Conservation (phyloP, 2,113 vertebrate genomes). For the Podiceps cristatus region DNA sequence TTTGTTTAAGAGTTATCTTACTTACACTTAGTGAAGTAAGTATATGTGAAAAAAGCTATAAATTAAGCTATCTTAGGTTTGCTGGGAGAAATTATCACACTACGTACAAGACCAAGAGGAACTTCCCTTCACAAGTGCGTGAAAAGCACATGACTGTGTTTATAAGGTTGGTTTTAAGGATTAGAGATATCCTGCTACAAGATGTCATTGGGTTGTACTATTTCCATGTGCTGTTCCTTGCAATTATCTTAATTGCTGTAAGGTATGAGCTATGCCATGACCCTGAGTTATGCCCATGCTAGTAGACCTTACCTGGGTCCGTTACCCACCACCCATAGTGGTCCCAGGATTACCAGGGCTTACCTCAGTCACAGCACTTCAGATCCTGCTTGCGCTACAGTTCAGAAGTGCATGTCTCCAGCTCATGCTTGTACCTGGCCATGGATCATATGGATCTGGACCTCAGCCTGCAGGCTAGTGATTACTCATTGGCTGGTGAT, state of each 20-base stretch:
- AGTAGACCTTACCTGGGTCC: too few species aligned
- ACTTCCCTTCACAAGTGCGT: accelerated
- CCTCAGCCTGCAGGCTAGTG: accelerated
- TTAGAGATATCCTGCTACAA: background rate
- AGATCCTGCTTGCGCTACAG: background rate
- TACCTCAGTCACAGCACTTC: background rate
- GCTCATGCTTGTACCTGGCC: background rate
- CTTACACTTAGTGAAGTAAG: background rate
- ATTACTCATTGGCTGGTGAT: background rate
- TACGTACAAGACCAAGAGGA: background rate
- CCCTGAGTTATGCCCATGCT: background rate
- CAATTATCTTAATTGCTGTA: background rate
- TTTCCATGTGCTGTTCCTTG: background rate
- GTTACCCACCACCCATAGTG: background rate
- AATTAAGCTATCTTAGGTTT: background rate
- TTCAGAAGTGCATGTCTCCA: background rate
- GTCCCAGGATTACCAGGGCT: too few species aligned
- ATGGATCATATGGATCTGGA: accelerated
- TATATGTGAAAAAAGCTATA: accelerated
- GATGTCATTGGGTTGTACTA: background rate
- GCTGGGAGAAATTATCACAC: background rate
- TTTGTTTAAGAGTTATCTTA: background rate
- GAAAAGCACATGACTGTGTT: background rate
- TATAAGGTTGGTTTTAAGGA: background rate
- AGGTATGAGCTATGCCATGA: background rate